phyloP scores from a whole-genome alignment of 2,113 vertebrate genomes.

The Lepidothrix coronata region DNA sequence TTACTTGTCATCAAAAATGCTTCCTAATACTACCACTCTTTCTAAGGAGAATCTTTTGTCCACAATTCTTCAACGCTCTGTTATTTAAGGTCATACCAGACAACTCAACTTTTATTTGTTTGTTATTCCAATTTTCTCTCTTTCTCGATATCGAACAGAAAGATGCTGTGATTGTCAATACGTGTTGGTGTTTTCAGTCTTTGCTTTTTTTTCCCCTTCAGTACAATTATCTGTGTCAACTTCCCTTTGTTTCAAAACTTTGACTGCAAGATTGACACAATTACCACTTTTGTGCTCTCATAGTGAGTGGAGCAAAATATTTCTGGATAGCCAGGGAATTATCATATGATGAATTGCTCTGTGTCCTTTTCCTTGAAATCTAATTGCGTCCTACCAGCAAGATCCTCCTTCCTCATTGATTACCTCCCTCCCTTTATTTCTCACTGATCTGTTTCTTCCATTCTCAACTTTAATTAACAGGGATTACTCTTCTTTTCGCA shows the following conservation, averaged over 20 bases:
- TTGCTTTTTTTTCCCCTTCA: background rate
- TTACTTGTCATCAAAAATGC: background rate
- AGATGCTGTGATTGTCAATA: background rate
- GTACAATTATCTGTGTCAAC: background rate
- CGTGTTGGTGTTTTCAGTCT: rapidly evolving
- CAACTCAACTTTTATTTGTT: background rate
- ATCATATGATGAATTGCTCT: background rate
- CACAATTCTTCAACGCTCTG: background rate
- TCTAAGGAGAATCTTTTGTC: background rate
- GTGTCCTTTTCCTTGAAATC: conserved; percentile 18
- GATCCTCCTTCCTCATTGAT: conserved; percentile 47
- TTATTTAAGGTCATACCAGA: background rate
- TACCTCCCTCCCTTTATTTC: background rate
- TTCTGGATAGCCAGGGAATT: background rate
- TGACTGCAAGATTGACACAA: background rate
- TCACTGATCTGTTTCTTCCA: conserved; percentile 23
- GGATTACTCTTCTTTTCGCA: background rate
- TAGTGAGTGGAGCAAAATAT: background rate
- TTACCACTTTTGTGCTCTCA: conserved; percentile 1
- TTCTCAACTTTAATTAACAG: conserved; percentile 39
- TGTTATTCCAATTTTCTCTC: background rate
- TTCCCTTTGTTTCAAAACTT: conserved; percentile 17
- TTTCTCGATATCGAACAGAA: background rate
- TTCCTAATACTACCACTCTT: background rate
- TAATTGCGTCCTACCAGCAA: conserved; percentile 43